Evolutionary conservation across 2,113 vertebrate species (phyloP).

Genomic region (Rana temporaria): DNA sequence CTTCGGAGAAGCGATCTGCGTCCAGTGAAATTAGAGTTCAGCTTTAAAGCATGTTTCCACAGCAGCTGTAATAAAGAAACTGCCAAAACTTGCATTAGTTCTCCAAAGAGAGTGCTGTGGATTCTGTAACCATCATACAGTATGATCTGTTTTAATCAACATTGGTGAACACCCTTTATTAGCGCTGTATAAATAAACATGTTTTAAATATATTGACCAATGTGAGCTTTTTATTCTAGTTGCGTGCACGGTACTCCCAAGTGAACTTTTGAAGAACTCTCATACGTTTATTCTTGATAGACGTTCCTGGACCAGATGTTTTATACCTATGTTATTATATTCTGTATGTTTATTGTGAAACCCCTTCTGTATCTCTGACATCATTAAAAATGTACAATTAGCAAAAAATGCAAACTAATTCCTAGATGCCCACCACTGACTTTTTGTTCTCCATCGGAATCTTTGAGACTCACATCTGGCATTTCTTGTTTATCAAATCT

Average conservation of each 20-base stretch:
- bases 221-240: constrained; percentile 4
- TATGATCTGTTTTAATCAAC: neutral
- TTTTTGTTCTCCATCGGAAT: constrained; percentile 5
- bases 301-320: constrained; percentile 19
- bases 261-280: constrained; percentile 12
- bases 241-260: neutral
- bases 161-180: neutral
- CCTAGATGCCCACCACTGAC: constrained; percentile 30
- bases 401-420: constrained; percentile 10
- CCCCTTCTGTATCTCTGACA: neutral
- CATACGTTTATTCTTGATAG: neutral
- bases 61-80: neutral
- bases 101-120: neutral
- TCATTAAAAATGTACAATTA: constrained; percentile 27
- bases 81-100: neutral
- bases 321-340: neutral
- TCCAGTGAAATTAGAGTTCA: too few relatives aligned
- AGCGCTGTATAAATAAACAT: constrained; percentile 2
- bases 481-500: constrained; percentile 40
- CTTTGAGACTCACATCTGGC: constrained; percentile 37
- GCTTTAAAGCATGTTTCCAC: neutral
- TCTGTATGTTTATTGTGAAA: neutral
- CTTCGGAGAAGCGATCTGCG: too few relatives aligned
- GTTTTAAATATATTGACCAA: constrained; percentile 6
- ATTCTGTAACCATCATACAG: neutral